phyloP scores from a whole-genome alignment of 2,113 vertebrate genomes.

The Saccopteryx leptura region DNA sequence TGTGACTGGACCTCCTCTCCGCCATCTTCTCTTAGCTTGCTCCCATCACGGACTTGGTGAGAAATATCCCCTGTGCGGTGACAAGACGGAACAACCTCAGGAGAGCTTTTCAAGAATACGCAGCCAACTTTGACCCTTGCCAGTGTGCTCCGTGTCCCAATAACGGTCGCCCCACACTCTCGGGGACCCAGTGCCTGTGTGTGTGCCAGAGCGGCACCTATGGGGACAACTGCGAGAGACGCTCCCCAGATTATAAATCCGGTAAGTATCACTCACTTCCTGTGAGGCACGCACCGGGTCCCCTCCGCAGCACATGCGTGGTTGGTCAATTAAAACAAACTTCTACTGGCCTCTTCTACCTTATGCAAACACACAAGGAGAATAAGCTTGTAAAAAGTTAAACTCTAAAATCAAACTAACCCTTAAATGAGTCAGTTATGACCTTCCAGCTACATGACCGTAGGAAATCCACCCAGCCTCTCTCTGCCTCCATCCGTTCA shows the following conservation, averaged over 20 bases:
- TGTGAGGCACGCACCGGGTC: neutral
- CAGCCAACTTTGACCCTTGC: constrained; percentile 92
- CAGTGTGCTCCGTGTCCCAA: constrained; percentile 94
- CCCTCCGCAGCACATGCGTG: neutral
- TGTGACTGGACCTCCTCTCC: neutral
- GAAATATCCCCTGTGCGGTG: constrained; percentile 91
- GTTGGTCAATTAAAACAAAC: neutral
- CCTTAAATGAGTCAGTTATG: neutral
- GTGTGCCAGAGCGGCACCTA: constrained; percentile 94
- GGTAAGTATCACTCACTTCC: constrained; percentile 84
- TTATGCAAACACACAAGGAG: neutral
- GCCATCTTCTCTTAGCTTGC: constrained; percentile 85
- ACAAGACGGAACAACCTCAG: constrained; percentile 93
- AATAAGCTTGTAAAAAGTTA: neutral
- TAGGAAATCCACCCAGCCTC: neutral
- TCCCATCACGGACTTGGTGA: constrained; percentile 91
- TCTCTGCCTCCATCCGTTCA: neutral
- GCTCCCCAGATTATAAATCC: constrained; percentile 89
- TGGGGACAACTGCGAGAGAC: constrained; percentile 91
- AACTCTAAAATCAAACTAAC: neutral
- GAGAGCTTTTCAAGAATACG: constrained; percentile 91
- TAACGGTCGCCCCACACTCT: constrained; percentile 89
- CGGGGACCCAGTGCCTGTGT: constrained; percentile 93
- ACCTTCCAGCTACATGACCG: neutral
- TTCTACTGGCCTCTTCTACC: neutral